phyloP scores from a whole-genome alignment of 1,140 invertebrate species.

The Sarcophaga bullata region DNA sequence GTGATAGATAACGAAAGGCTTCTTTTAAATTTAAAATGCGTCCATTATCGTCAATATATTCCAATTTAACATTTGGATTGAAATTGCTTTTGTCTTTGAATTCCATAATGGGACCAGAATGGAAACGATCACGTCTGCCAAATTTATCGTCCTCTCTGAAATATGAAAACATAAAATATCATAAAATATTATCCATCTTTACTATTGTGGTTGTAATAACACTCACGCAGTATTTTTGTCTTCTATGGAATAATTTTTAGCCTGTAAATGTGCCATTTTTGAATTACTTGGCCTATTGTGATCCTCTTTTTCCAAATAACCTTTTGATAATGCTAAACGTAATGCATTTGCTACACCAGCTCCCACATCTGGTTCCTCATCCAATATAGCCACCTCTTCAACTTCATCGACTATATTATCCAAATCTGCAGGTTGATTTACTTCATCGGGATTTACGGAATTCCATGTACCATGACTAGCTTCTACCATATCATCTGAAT shows the following conservation, averaged over 20 bases:
- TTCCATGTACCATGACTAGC: conserved; percentile 66
- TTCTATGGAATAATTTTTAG: conserved; percentile 96
- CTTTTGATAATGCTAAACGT: conserved; percentile 93
- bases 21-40: conserved; percentile 90
- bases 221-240: conserved; percentile 88
- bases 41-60: conserved; percentile 98
- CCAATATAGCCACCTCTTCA: conserved; percentile 81
- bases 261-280: conserved; percentile 80
- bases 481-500: conserved; percentile 47
- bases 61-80: conserved; percentile 95
- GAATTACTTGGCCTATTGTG: conserved; percentile 76
- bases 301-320: conserved; percentile 89
- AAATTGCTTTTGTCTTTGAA: conserved; percentile 95
- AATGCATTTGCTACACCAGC: conserved; percentile 92
- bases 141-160: conserved; percentile 86
- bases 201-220: not conserved
- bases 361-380: conserved; percentile 95
- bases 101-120: conserved; percentile 86
- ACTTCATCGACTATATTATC: conserved; percentile 63
- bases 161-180: conserved; percentile 40
- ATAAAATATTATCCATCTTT: conserved; percentile 29
- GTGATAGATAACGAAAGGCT: conserved; percentile 94
- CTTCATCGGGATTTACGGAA: conserved; percentile 67
- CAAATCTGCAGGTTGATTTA: conserved; percentile 58
- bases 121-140: conserved; percentile 75